Evolutionary conservation across 2,888 invertebrate genomes (phyloP).

Genomic region (Theretra japonica): DNA sequence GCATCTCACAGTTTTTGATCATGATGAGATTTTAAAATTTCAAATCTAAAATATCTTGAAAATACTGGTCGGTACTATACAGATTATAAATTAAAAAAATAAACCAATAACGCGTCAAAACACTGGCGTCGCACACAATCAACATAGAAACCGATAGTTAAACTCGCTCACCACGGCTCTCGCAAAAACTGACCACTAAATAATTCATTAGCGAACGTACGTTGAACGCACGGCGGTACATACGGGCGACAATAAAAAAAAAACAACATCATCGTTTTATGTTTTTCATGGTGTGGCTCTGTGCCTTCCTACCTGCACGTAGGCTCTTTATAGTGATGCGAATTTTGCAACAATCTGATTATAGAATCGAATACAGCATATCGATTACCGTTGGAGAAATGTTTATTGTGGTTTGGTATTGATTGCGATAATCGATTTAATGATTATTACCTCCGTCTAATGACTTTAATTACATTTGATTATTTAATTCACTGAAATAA

Average conservation of each 20-base stretch:
- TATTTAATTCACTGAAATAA: no score
- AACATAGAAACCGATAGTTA: conserved; percentile 27
- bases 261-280: conserved; percentile 20
- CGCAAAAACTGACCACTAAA: conserved; percentile 21
- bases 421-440: no score
- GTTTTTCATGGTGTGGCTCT: conserved; percentile 9
- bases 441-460: no score
- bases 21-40: neutral
- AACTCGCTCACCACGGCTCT: conserved; percentile 8
- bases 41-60: neutral
- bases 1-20: no score
- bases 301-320: neutral
- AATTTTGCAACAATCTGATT: neutral
- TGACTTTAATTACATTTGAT: no score
- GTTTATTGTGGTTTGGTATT: neutral
- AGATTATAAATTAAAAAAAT: neutral
- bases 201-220: conserved; percentile 22
- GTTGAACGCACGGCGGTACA: neutral
- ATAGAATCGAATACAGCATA: neutral
- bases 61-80: neutral
- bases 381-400: neutral
- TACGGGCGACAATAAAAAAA: conserved; percentile 13
- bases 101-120: neutral
- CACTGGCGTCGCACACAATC: neutral
- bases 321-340: neutral